Base-by-base conservation (phyloP, 2,888 invertebrate species). In the Charanyca ferruginea region DNA sequence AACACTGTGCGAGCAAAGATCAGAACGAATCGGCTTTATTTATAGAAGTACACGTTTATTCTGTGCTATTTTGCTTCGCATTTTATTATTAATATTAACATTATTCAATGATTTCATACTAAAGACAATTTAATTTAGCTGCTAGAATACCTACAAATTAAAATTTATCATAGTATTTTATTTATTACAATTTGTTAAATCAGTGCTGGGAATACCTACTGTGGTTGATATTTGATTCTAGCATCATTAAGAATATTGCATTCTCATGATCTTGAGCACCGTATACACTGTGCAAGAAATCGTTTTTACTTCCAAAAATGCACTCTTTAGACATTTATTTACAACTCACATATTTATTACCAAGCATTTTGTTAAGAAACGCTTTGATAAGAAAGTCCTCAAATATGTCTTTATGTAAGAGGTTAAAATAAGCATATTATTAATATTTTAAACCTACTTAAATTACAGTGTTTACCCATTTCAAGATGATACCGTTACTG, bases 171-270 rank as follows among this genome's bases (percentile, higher is more conserved):
- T 7, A 8, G 13, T 4, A 5, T 28, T 28, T 28, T 7, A 28
- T 28, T 28, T 28, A 5, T 28, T 28, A 13, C 35, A 42, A 23
- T 41, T 42, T 48, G 22, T 55, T 42, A 48, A 79, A 76, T 70
- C 77, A 58, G 58, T 59, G 60, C 47, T 41, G 32, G 51, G 51
- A 66, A 68, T 55, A 41, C n/a, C n/a, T n/a, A n/a, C 60, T 38
- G 41, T 66, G 69, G 63, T 66, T 66, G 59, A 62, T 73, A 73
- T 68, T 69, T 63, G 57, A 66, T 70, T 80, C 54, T 57, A 23
- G 52, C 45, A 51, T 68, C 76, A 77, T 66, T 74, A 70, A 67
- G 64, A 70, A 70, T 79, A 77, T 83, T 77, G 69, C 66, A 58
- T 67, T 72, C 38, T 76, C 45, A 45, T 51, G 18, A 47, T 60